Conservation (phyloP, 2,888 invertebrate species). For the Resseliella maxima region DNA sequence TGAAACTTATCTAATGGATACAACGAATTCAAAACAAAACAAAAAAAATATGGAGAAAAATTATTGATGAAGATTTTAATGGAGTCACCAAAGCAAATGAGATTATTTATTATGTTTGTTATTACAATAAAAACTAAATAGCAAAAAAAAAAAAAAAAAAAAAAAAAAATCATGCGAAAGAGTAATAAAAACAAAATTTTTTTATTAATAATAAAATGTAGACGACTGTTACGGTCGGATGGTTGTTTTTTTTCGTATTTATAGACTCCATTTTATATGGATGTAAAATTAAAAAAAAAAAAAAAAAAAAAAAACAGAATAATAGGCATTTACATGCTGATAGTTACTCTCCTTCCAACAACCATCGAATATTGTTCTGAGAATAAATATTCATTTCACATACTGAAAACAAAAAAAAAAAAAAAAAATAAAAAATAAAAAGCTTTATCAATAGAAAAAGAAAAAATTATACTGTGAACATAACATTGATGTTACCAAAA, state of each 20-base stretch:
- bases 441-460: conserved; percentile 32
- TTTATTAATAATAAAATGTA: neutral
- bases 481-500: neutral
- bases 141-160: neutral
- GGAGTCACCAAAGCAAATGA: neutral
- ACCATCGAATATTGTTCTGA: conserved; percentile 24
- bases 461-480: neutral
- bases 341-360: conserved; percentile 13
- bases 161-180: neutral
- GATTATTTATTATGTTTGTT: conserved; percentile 44
- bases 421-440: neutral
- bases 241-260: neutral
- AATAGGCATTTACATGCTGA: neutral
- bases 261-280: neutral
- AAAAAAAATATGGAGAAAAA: neutral
- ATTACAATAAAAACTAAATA: neutral
- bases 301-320: neutral
- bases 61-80: neutral
- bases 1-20: conserved; percentile 15
- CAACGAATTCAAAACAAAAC: conserved; percentile 38
- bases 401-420: neutral
- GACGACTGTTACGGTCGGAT: conserved; percentile 27
- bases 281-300: neutral
- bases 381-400: conserved; percentile 31
- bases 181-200: neutral